Evolutionary conservation across 2,797 vertebrate species (phyloP), one percentile per base, ranked within the genome.

Genomic region (Epinephelus awoara): DNA sequence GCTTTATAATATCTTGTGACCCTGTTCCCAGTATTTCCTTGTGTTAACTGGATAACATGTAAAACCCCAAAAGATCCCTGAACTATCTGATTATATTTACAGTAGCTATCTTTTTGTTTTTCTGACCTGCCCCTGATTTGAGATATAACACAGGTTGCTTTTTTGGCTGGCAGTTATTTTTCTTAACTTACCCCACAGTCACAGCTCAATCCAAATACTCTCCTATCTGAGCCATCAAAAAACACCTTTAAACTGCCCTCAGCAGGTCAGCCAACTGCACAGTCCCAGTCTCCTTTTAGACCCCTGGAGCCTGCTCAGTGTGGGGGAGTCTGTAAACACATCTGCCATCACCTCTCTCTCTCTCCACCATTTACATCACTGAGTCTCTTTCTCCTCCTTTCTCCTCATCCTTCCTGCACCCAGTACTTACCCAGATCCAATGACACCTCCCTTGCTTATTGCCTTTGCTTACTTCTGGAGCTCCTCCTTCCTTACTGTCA

Each of bases 221-320:
- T 27, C 9, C 55, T 59, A 46, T 52, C 42, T 40, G 21, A 71
- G 21, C 19, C 40, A 55, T 81, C 51, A 71, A 63, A 80, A 78
- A 59, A 50, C 61, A 63, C 62, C 29, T 75, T 4, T 15, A 67
- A 82, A 64, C 42, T 55, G 44, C 68, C 57, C 63, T 78, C 40
- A 59, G 62, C 63, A 44, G 72, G 51, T 80, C 58, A 78, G 51
- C 46, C 76, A 57, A 59, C 66, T 38, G 63, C 80, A 63, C 44
- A 77, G 82, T 90, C 91, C 89, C 42, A 52, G 85, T 81, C 90
- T 93, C 93, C 93, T 82, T 87, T 80, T 74, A 83, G 79, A 75
- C 91, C 92, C 64, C 83, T 85, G 91, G 92, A 95, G 86, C 93
- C 94, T 94, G 79, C 90, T 86, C 76, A 54, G 79, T 80, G 80